A percentile compares a stretch with the other conserved stretches of the same genome.
These are phyloP conservation scores for Stictonetta naevosa DNA, from an alignment of 2,113 vertebrate species.

Conservation along the genomic window DNA sequence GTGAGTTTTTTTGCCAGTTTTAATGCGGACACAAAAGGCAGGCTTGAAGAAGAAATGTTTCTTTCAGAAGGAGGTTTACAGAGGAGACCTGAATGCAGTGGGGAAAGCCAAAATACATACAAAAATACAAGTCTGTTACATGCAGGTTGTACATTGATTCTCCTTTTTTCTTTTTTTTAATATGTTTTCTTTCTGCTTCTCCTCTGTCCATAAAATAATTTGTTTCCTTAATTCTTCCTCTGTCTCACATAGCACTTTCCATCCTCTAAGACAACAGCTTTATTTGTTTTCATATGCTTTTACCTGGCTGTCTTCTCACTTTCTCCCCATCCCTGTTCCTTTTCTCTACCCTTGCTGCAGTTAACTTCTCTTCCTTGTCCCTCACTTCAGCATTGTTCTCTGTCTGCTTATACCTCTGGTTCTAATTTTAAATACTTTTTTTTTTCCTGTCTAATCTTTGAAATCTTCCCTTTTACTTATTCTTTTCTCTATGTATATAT, in stretches of 20 bases:
- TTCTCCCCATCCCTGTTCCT: neutral
- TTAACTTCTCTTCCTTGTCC: neutral
- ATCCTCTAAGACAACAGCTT: neutral
- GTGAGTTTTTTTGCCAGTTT: neutral
- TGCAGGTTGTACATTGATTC: neutral
- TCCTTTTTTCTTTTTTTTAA: neutral
- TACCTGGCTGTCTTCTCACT: neutral
- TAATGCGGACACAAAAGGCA: neutral
- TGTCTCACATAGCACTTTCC: neutral
- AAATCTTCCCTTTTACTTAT: neutral
- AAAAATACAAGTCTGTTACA: neutral
- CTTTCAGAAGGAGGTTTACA: neutral
- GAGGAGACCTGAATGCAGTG: neutral
- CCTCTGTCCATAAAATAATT: neutral
- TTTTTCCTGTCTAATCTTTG: neutral
- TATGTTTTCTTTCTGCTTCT: neutral
- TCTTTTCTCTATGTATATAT: neutral
- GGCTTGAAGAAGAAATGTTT: neutral
- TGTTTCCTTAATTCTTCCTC: neutral
- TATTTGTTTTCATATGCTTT: neutral
- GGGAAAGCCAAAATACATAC: neutral
- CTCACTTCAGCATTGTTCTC: neutral
- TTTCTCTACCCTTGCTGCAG: neutral
- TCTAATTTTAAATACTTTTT: neutral
- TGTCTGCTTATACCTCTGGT: neutral